Evolutionary conservation across 2,888 invertebrate species (phyloP).

Genomic region (Drosophila rellima): DNA sequence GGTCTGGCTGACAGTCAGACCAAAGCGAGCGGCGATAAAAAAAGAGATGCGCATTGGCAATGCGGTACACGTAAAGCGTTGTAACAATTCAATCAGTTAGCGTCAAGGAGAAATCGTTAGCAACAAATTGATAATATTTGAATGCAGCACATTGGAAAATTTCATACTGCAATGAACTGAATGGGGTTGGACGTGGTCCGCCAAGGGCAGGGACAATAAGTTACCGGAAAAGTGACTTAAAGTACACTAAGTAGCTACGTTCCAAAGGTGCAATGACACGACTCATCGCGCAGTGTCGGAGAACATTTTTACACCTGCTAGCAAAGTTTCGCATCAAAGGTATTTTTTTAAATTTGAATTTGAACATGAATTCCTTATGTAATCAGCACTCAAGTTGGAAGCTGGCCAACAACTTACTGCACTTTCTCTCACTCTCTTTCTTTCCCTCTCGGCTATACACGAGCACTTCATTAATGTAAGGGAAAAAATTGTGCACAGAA

Average conservation of each 20-base stretch:
- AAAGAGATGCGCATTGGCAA: constrained; percentile 54
- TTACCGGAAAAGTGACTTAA: constrained; percentile 16
- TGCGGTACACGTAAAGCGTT: constrained; percentile 83
- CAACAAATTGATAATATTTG: constrained; percentile 82
- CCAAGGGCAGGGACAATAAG: constrained; percentile 15
- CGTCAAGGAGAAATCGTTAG: constrained; percentile 61
- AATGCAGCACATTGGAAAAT: constrained; percentile 78
- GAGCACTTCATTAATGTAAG: constrained; percentile 77
- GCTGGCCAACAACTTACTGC: constrained; percentile 35
- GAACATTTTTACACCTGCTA: constrained; percentile 32
- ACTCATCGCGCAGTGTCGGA: background rate
- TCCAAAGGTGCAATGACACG: constrained; percentile 28
- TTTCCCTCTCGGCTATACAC: constrained; percentile 24
- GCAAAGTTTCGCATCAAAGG: background rate
- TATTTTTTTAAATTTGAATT: constrained; percentile 70
- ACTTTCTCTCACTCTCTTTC: background rate
- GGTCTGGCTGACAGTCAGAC: constrained; percentile 25
- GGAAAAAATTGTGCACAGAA: constrained; percentile 39
- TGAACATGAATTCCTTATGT: constrained; percentile 79
- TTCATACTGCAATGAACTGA: constrained; percentile 63
- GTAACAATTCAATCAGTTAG: constrained; percentile 85
- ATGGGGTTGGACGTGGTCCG: constrained; percentile 9
- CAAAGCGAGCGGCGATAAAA: constrained; percentile 40
- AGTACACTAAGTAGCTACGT: background rate
- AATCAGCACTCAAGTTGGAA: constrained; percentile 65